Conservation (phyloP, 2,797 vertebrate genomes). For the Carapus acus region DNA sequence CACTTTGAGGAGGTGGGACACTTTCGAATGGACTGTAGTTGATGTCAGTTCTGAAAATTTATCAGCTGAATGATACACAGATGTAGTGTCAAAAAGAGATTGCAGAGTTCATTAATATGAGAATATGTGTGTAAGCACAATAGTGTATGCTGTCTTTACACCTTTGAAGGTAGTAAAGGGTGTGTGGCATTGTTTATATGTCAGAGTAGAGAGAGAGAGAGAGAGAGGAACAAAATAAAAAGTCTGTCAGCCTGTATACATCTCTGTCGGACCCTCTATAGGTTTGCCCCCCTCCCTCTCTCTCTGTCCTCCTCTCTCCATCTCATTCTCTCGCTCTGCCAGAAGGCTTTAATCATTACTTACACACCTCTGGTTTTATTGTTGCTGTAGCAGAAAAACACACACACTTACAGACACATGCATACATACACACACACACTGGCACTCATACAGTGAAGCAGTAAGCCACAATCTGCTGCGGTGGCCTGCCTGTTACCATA, state of each 20-base stretch:
- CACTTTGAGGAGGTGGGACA: neutral
- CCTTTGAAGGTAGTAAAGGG: too few relatives aligned
- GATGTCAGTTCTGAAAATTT: too few relatives aligned
- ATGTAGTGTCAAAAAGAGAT: too few relatives aligned
- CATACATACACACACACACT: slow-evolving; percentile 19
- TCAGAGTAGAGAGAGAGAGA: too few relatives aligned
- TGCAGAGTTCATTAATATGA: too few relatives aligned
- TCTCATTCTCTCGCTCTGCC: slow-evolving; percentile 2
- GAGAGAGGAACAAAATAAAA: too few relatives aligned
- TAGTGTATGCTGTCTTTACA: too few relatives aligned
- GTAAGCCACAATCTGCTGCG: neutral
- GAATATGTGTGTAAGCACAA: too few relatives aligned
- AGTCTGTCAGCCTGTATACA: too few relatives aligned
- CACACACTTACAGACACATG: slow-evolving; percentile 12
- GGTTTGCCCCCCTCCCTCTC: neutral
- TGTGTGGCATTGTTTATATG: too few relatives aligned
- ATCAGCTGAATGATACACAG: too few relatives aligned
- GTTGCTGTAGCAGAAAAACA: slow-evolving; percentile 39
- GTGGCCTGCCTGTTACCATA: neutral
- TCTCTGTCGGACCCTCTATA: neutral
- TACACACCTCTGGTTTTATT: slow-evolving; percentile 49
- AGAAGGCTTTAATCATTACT: slow-evolving; percentile 59
- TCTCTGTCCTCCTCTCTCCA: neutral
- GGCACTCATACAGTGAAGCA: neutral
- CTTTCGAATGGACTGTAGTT: too few relatives aligned